These are phyloP conservation scores for Drosophila simulans DNA, from an alignment of 1,140 invertebrate genomes.

Conservation along the genomic window DNA sequence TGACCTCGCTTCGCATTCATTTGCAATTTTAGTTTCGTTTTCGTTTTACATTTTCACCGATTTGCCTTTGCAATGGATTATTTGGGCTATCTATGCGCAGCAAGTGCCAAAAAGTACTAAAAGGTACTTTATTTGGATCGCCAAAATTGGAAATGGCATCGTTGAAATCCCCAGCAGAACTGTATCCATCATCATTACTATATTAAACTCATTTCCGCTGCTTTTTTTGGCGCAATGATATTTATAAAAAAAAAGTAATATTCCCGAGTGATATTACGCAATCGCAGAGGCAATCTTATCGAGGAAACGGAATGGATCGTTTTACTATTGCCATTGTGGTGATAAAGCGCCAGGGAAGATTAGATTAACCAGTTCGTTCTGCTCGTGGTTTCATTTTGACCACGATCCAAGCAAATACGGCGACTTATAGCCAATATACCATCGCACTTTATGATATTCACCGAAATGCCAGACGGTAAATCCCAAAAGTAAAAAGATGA, in stretches of 20 bases:
- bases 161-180: too few relatives aligned
- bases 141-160: not conserved
- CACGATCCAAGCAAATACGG: constrained; percentile 3
- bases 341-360: constrained; percentile 28
- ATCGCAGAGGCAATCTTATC: constrained; percentile 44
- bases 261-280: constrained; percentile 14
- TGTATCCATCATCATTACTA: too few relatives aligned
- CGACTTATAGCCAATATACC: constrained; percentile 7
- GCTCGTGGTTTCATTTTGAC: constrained; percentile 9
- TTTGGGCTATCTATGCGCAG: constrained; percentile 19
- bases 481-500: not conserved
- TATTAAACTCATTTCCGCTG: constrained; percentile 36
- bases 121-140: not conserved
- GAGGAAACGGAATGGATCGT: constrained; percentile 18
- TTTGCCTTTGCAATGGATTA: constrained; percentile 11
- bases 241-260: not conserved
- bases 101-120: constrained; percentile 9
- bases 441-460: not conserved
- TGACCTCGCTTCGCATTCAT: constrained; percentile 35
- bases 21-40: constrained; percentile 33
- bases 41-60: constrained; percentile 8
- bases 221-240: not conserved
- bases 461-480: not conserved
- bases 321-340: constrained; percentile 28
- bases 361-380: constrained; percentile 37